phyloP scores from a whole-genome alignment of 2,113 vertebrate species.

The Lontra canadensis region DNA sequence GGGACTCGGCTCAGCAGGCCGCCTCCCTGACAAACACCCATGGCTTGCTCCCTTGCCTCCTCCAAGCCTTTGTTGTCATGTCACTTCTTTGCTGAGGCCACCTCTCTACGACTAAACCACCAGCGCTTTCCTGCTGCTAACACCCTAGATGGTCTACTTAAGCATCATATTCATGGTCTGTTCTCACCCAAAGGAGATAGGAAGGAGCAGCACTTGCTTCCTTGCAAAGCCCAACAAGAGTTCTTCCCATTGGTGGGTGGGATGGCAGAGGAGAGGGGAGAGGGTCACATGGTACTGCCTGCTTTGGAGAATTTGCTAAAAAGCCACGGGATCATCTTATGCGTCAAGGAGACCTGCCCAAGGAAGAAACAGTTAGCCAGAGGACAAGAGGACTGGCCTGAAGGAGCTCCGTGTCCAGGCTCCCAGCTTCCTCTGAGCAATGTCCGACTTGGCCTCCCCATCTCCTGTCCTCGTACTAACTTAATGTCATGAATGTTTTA shows the following conservation, averaged over 20 bases:
- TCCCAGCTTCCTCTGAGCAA: neutral
- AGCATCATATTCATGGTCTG: fast-evolving
- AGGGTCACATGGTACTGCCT: fast-evolving
- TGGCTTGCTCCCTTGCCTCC: neutral
- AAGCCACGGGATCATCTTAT: neutral
- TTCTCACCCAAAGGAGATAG: neutral
- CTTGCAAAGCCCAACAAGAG: neutral
- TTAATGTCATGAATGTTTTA: neutral
- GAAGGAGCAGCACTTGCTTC: neutral
- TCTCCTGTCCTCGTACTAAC: neutral
- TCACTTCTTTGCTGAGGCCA: neutral
- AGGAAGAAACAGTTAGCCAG: neutral
- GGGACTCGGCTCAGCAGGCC: neutral
- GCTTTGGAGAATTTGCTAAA: neutral
- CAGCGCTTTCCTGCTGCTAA: neutral
- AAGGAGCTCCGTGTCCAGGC: neutral
- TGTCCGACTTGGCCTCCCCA: neutral
- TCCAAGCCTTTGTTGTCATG: neutral
- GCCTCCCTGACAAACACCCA: neutral
- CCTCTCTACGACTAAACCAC: neutral
- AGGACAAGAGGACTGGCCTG: neutral
- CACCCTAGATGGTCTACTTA: fast-evolving
- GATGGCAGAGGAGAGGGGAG: neutral
- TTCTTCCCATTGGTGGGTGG: neutral
- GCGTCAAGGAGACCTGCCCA: neutral